Evolutionary conservation across 2,888 invertebrate genomes (phyloP).

Genomic region (Cephus rjabovi): DNA sequence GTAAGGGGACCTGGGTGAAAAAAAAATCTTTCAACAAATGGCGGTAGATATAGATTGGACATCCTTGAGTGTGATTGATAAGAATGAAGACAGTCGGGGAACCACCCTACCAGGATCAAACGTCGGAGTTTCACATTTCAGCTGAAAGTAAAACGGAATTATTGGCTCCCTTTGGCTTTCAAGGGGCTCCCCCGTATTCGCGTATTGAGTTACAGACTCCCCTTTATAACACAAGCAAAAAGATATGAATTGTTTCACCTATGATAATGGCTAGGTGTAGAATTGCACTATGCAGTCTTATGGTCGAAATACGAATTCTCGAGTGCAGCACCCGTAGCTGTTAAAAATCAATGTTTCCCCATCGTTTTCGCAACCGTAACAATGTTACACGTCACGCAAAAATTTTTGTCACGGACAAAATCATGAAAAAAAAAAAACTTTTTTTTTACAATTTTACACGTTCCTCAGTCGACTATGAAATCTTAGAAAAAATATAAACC

Average conservation of each 20-base stretch:
- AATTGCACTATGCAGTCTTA: not conserved
- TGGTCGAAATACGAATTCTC: not conserved
- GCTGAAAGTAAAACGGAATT: not conserved
- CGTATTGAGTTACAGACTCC: not conserved
- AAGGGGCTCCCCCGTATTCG: not conserved
- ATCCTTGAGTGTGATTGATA: conserved; percentile 27
- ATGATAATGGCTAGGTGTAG: not conserved
- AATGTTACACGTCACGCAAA: no score
- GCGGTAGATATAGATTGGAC: not conserved
- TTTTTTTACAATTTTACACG: no score
- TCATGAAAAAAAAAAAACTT: no score
- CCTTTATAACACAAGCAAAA: not conserved
- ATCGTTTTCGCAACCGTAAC: no score
- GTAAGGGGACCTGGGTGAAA: not conserved
- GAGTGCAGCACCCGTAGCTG: not conserved
- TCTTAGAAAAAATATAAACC: no score
- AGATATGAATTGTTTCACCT: not conserved
- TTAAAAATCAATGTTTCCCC: no score
- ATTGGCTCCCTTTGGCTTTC: not conserved
- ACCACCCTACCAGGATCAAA: not conserved
- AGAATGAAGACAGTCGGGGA: conserved; percentile 13
- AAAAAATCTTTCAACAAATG: not conserved
- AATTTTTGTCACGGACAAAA: no score
- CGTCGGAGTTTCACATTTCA: not conserved
- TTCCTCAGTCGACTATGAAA: no score